A percentile compares a stretch with the other conserved stretches of the same genome.
phyloP scores from a whole-genome alignment of 2,113 vertebrate genomes.

The Heteronetta atricapilla region DNA sequence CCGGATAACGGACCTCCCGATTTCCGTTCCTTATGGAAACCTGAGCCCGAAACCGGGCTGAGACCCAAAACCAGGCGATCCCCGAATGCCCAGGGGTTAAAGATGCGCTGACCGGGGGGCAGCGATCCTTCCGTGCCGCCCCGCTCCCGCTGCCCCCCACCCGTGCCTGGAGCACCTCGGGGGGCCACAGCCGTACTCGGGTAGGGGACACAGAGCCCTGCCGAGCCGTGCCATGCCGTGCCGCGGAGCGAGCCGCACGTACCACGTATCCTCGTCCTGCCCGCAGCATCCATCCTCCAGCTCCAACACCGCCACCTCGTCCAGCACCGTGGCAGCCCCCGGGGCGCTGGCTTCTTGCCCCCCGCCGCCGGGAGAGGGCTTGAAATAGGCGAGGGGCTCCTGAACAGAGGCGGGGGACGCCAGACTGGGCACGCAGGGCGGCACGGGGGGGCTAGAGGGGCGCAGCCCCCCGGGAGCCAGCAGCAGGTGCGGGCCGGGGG shows the following conservation, averaged over 20 bases:
- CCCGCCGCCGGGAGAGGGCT: constrained; percentile 62
- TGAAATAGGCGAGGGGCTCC: constrained; percentile 86
- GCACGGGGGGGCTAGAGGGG: constrained; percentile 28
- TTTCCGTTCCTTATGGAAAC: constrained; percentile 60
- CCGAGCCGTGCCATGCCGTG: too few species aligned
- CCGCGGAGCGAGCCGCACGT: background rate
- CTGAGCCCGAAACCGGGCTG: constrained; percentile 12
- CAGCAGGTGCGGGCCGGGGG: constrained; percentile 63
- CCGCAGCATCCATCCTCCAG: constrained; percentile 76
- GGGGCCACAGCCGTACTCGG: too few species aligned
- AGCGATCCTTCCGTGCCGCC: too few species aligned
- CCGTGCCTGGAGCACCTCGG: too few species aligned
- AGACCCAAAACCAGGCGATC: background rate
- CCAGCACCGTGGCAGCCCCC: constrained; percentile 76
- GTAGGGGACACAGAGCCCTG: too few species aligned
- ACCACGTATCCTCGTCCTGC: constrained; percentile 90
- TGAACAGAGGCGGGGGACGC: background rate
- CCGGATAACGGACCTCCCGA: background rate
- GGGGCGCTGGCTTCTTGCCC: constrained; percentile 27
- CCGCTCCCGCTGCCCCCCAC: too few species aligned
- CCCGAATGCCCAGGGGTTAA: background rate
- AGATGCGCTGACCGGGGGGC: fast-evolving
- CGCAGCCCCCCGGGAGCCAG: constrained; percentile 61
- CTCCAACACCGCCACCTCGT: constrained; percentile 91
- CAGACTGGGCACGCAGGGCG: constrained; percentile 75